phyloP scores from a whole-genome alignment of 2,113 vertebrate species.

The Podocnemis expansa region DNA sequence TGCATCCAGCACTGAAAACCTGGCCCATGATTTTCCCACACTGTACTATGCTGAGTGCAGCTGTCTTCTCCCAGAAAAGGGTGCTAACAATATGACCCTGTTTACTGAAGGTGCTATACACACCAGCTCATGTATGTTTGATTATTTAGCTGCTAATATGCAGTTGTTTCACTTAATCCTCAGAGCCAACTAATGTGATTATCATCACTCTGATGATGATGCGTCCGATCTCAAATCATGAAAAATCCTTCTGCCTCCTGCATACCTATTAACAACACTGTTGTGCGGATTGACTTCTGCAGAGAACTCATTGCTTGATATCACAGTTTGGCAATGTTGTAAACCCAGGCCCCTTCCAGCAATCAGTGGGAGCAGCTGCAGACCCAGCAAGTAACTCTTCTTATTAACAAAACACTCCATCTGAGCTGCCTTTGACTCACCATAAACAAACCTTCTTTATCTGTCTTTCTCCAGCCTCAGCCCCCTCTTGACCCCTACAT shows the following conservation, averaged over 20 bases:
- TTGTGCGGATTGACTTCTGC: neutral
- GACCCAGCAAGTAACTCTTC: slow-evolving; percentile 34
- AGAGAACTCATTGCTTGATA: neutral
- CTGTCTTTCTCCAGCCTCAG: neutral
- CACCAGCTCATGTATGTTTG: neutral
- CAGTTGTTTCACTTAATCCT: neutral
- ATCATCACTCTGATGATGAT: neutral
- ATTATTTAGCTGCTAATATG: neutral
- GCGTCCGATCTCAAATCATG: slow-evolving; percentile 7
- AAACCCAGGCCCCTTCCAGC: neutral
- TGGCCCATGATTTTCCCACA: neutral
- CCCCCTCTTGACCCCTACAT: neutral
- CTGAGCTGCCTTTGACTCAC: slow-evolving; percentile 65
- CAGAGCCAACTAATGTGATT: neutral
- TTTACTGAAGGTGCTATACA: neutral
- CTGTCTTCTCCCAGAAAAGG: neutral
- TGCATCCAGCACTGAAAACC: neutral
- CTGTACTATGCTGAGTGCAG: neutral
- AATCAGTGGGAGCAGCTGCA: neutral
- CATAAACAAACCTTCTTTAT: slow-evolving; percentile 35
- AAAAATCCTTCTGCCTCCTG: neutral
- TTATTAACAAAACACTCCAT: slow-evolving; percentile 34
- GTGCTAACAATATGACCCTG: neutral
- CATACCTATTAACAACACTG: neutral
- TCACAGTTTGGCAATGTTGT: neutral